These are phyloP conservation scores for Potamilus streckersoni DNA, from an alignment of 1,140 invertebrate genomes.

Conservation along the genomic window DNA sequence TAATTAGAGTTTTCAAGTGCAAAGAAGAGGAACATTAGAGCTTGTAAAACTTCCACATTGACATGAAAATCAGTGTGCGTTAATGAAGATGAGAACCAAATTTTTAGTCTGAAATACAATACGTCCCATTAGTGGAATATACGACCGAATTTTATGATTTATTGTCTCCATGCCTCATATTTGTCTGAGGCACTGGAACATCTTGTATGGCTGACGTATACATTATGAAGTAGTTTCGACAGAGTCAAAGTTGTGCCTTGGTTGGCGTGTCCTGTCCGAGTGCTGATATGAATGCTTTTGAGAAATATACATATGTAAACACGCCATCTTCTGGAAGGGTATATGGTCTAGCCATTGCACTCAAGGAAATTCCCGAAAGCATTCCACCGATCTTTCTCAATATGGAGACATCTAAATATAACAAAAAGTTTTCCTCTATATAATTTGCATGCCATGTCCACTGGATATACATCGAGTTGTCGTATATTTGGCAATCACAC, in stretches of 20 bases:
- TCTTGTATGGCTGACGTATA: not conserved
- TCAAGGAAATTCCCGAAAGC: slow-evolving; percentile 16
- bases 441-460: slow-evolving; percentile 30
- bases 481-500: too few relatives aligned
- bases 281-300: slow-evolving; percentile 12
- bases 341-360: slow-evolving; percentile 21
- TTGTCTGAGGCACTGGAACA: not conserved
- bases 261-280: not conserved
- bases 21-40: not conserved
- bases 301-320: slow-evolving; percentile 12
- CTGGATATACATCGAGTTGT: slow-evolving; percentile 37
- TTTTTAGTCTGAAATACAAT: not conserved
- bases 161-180: not conserved
- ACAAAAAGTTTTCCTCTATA: slow-evolving; percentile 35
- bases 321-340: slow-evolving; percentile 2
- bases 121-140: not conserved
- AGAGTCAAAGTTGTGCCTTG: not conserved
- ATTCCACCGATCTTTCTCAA: slow-evolving; percentile 27
- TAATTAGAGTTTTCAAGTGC: not conserved
- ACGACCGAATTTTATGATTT: not conserved
- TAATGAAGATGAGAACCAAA: not conserved
- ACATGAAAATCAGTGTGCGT: not conserved
- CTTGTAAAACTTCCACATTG: not conserved
- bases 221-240: not conserved
- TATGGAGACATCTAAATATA: slow-evolving; percentile 29